phyloP scores from a whole-genome alignment of 2,113 vertebrate species.

The Nesoenas mayeri region DNA sequence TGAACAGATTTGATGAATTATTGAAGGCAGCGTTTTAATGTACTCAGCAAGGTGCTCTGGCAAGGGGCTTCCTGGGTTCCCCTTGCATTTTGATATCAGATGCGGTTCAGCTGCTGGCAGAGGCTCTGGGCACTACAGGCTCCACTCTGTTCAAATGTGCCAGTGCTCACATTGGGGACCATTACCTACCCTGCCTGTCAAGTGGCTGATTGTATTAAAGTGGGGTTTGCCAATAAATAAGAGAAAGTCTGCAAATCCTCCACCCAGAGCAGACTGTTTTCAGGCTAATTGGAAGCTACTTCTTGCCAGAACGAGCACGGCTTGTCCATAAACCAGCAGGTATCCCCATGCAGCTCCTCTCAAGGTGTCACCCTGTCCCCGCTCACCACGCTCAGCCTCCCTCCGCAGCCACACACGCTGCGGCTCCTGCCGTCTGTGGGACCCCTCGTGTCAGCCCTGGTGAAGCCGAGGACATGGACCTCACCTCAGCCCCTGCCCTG shows the following conservation, averaged over 20 bases:
- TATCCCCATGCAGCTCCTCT: background rate
- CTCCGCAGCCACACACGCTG: background rate
- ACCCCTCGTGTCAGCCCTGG: background rate
- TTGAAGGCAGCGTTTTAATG: background rate
- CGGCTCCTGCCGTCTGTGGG: background rate
- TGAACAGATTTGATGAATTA: constrained; percentile 44
- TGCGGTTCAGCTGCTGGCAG: background rate
- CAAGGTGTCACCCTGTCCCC: background rate
- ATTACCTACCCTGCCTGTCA: constrained; percentile 37
- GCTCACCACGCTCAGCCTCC: background rate
- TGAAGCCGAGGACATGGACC: background rate
- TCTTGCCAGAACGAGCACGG: constrained; percentile 12
- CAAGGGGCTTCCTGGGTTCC: constrained; percentile 4
- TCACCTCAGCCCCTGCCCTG: background rate
- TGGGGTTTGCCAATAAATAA: constrained; percentile 31
- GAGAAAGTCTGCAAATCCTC: background rate
- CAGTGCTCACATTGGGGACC: background rate
- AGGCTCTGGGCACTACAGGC: background rate
- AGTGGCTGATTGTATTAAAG: constrained; percentile 9
- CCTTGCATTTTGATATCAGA: background rate
- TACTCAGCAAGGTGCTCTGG: constrained; percentile 41
- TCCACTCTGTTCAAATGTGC: background rate
- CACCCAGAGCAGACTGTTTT: constrained; percentile 18
- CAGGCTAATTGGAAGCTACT: constrained; percentile 39
- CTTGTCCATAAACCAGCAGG: background rate